These are phyloP conservation scores for Drosophila pectinifera DNA, from an alignment of 1,140 invertebrate species.

Conservation along the genomic window DNA sequence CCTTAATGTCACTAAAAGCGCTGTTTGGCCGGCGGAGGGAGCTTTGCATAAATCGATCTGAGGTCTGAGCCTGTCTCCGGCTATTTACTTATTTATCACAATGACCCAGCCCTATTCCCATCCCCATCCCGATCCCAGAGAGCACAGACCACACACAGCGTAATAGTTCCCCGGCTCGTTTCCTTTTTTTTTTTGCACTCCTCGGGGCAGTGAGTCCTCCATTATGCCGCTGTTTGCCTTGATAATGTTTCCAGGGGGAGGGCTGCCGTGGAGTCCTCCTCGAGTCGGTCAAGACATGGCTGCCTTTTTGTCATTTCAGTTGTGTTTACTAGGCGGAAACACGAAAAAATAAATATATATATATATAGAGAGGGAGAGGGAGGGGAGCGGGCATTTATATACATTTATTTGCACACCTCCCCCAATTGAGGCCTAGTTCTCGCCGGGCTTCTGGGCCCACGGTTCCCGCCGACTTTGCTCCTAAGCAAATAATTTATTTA, in stretches of 20 bases:
- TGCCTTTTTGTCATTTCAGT: slow-evolving; percentile 82
- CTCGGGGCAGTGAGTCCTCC: slow-evolving; percentile 52
- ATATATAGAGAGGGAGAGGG: slow-evolving; percentile 18
- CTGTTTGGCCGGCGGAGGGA: slow-evolving; percentile 29
- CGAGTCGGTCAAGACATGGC: slow-evolving; percentile 51
- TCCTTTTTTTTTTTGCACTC: slow-evolving; percentile 32
- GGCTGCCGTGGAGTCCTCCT: slow-evolving; percentile 1
- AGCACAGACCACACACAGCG: slow-evolving; percentile 78
- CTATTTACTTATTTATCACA: slow-evolving; percentile 80
- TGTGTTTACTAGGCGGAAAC: slow-evolving; percentile 80
- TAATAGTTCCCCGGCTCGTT: slow-evolving; percentile 43
- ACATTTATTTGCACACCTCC: slow-evolving; percentile 67
- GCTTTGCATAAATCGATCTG: slow-evolving; percentile 74
- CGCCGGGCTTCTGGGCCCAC: slow-evolving; percentile 1
- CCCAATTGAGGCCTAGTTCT: slow-evolving; percentile 51
- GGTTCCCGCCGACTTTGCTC: slow-evolving; percentile 16
- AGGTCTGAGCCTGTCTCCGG: slow-evolving; percentile 58
- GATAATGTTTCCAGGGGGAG: slow-evolving; percentile 62
- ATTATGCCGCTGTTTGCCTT: slow-evolving; percentile 80
- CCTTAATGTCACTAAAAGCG: slow-evolving; percentile 67
- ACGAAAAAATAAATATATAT: slow-evolving; percentile 47
- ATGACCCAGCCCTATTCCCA: slow-evolving; percentile 72
- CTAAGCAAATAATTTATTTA: slow-evolving; percentile 82
- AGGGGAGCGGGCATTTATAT: slow-evolving; percentile 24
- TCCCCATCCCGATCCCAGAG: slow-evolving; percentile 31